Evolutionary conservation across 30 jellyfish, hydroid and myxozoan genomes (phyloP).

Genomic region (Euphysa ruthae): DNA sequence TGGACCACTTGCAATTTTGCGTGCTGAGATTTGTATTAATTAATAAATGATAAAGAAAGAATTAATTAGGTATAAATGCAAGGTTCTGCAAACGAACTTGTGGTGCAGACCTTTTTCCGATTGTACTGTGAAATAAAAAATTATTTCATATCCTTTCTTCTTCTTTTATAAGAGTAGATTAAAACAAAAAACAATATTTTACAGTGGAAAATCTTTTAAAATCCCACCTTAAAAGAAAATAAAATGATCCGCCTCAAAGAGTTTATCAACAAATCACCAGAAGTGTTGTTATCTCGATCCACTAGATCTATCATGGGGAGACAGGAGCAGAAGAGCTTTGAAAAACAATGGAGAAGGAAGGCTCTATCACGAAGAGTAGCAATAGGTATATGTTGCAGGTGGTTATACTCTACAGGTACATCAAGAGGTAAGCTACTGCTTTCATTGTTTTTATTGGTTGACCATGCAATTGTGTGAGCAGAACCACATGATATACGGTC

Average conservation of each 20-base stretch:
- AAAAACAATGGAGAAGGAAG: constrained; percentile 44
- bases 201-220: too few species aligned
- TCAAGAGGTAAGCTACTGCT: constrained; percentile 53
- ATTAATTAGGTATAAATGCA: too few species aligned
- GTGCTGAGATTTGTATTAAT: too few species aligned
- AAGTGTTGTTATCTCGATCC: neutral
- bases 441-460: constrained; percentile 48
- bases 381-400: constrained; percentile 52
- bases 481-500: constrained; percentile 90
- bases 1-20: too few species aligned
- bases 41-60: too few species aligned
- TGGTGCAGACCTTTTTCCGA: too few species aligned
- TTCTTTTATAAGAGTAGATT: too few species aligned
- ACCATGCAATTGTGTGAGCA: constrained; percentile 86
- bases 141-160: too few species aligned
- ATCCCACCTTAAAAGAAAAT: constrained; percentile 31
- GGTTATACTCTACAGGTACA: constrained; percentile 58
- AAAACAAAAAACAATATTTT: too few species aligned
- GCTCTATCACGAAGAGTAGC: constrained; percentile 56
- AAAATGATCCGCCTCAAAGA: constrained; percentile 18
- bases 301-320: constrained; percentile 32
- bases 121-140: too few species aligned
- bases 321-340: constrained; percentile 56
- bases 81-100: too few species aligned
- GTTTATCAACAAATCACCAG: constrained; percentile 17